Base-by-base conservation (phyloP, 37 sponge, comb jelly and placozoan genomes). In the Tethya wilhelma region DNA sequence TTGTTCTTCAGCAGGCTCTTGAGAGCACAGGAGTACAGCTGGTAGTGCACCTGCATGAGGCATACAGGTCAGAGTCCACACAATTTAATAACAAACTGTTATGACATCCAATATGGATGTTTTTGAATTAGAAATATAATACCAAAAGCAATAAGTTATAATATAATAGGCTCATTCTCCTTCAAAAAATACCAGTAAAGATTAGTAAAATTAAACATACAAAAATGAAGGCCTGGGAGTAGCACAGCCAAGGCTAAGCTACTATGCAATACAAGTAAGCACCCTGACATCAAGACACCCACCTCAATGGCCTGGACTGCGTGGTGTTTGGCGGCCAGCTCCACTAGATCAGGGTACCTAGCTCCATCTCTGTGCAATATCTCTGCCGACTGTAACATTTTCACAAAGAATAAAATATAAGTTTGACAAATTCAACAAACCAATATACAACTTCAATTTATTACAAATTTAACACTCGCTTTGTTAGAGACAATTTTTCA, bases 301-400 rank as follows among this genome's bases (percentile, higher is more conserved):
- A 76, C 85, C 78, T 88, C 88, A 30, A 88, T 74, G 60, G 88
- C 81, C 37, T 88, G 77, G 19, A 81, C 37, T 23, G 88, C 77
- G 69, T 81, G 60, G 38, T 62, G 44, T 44, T 88, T 88, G 31
- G 60, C 41, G 25, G 63, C 8, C 34, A 81, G 32, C 44, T 88
- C 88, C 22, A 88, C 82, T 14, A 45, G 22, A 17, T 4, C 38
- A 17, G 88, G 88, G 36, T 88, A 81, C 14, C 53, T 49, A 69
- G 88, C 88, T 37, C 77, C 77, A 38, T 81, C 82, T 2, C 60
- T 68, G 42, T 56, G 60, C 11, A 88, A 55, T 33, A 59, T 69
- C 22, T 69, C 59, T n/a, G 77, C 59, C n/a, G 88, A 69, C 77
- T 80, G 40, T 59, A 59, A 59, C 7, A 59, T 59, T 29, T 19